These are phyloP conservation scores for Macrobrachium rosenbergii DNA, from an alignment of 1,140 invertebrate genomes.

Conservation along the genomic window DNA sequence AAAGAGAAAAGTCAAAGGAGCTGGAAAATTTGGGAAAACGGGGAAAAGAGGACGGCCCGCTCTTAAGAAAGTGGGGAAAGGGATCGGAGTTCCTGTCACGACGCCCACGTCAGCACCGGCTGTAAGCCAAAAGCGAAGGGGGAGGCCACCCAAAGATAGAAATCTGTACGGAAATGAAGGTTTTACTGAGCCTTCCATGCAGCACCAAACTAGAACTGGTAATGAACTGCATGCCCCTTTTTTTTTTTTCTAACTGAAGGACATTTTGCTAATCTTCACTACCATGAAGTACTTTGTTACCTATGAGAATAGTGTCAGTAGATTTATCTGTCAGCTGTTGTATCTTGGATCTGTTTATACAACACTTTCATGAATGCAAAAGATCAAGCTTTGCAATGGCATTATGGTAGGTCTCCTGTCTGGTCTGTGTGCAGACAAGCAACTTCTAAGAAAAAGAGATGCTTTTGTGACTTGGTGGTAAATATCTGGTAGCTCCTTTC, in stretches of 20 bases:
- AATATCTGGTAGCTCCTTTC: too few relatives aligned
- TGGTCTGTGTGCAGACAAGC: too few relatives aligned
- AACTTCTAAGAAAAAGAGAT: too few relatives aligned
- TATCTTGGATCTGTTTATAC: too few relatives aligned
- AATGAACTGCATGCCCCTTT: conserved; percentile 3
- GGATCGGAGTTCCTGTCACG: neutral
- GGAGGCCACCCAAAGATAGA: conserved; percentile 46
- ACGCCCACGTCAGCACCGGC: conserved; percentile 21
- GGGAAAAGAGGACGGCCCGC: conserved; percentile 47
- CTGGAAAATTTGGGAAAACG: conserved; percentile 28
- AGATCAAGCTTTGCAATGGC: too few relatives aligned
- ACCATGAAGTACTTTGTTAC: too few relatives aligned
- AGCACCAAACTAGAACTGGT: neutral
- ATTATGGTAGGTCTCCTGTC: too few relatives aligned
- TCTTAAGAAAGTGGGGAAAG: conserved; percentile 42
- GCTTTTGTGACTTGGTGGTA: too few relatives aligned
- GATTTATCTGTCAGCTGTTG: too few relatives aligned
- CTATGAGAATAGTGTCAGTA: too few relatives aligned
- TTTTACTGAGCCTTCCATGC: neutral
- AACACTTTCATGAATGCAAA: too few relatives aligned
- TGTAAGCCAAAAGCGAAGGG: conserved; percentile 21
- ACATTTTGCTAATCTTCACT: neutral
- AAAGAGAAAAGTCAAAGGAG: conserved; percentile 49
- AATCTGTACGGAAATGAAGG: neutral
- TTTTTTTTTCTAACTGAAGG: neutral